A percentile compares a stretch with the other conserved stretches of the same genome.
phyloP scores from a whole-genome alignment of 2,113 vertebrate species.

The Seriola quinqueradiata region DNA sequence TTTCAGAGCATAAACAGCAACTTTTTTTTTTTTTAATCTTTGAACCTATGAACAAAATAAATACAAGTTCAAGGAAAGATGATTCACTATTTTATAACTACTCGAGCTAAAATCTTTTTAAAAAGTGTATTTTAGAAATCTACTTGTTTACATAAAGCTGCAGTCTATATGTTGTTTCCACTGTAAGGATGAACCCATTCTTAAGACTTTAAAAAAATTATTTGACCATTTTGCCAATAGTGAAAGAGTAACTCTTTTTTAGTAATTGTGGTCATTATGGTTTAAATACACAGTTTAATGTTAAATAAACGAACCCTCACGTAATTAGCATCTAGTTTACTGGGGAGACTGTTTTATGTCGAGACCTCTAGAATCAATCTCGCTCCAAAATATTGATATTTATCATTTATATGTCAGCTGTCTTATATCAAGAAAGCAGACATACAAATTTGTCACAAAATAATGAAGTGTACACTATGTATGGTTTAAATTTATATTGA shows the following conservation, averaged over 20 bases:
- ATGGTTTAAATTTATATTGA: conserved; percentile 79
- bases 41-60: background rate
- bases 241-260: background rate
- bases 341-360: conserved; percentile 1
- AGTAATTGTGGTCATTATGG: background rate
- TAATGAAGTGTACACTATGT: conserved; percentile 69
- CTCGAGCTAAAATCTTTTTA: background rate
- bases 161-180: background rate
- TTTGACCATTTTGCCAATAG: background rate
- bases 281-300: conserved; percentile 2
- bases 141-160: background rate
- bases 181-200: background rate
- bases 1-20: background rate
- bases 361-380: conserved; percentile 12
- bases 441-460: conserved; percentile 67
- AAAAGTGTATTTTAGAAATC: background rate
- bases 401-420: conserved; percentile 43
- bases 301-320: background rate
- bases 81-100: background rate
- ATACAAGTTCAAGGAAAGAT: background rate
- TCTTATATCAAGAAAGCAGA: conserved; percentile 31
- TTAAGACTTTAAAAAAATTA: background rate
- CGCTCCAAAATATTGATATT: background rate
- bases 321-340: background rate
- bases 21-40: background rate